phyloP scores from a whole-genome alignment of 2,797 vertebrate genomes.

The Schizopygopsis malacanthus region DNA sequence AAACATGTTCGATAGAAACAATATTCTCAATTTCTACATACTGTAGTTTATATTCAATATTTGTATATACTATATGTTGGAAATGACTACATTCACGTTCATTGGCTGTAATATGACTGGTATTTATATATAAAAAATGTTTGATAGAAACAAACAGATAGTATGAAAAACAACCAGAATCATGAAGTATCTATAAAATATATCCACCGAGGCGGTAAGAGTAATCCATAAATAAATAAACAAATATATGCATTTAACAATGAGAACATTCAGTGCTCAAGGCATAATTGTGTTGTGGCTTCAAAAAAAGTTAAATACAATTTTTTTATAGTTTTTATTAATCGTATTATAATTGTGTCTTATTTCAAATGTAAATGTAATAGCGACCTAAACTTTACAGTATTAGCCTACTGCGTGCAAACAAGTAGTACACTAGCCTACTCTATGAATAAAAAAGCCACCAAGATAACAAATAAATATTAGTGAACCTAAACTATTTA shows the following conservation, averaged over 20 bases:
- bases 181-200: too few relatives aligned
- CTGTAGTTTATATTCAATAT: not conserved
- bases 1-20: constrained; percentile 52
- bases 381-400: not conserved
- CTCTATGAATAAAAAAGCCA: not conserved
- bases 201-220: not conserved
- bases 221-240: not conserved
- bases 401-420: not conserved
- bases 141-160: not conserved
- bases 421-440: not conserved
- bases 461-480: not conserved
- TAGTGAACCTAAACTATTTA: not conserved
- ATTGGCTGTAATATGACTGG: not conserved
- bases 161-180: constrained; percentile 58
- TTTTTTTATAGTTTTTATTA: not conserved
- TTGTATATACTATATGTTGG: not conserved
- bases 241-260: not conserved
- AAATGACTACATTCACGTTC: not conserved
- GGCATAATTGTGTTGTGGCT: not conserved
- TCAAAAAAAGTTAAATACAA: too few relatives aligned
- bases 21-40: not conserved
- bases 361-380: not conserved
- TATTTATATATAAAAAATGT: not conserved
- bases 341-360: not conserved
- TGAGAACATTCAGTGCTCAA: not conserved